phyloP scores from a whole-genome alignment of 2,888 invertebrate species.

The Melipona bicolor region DNA sequence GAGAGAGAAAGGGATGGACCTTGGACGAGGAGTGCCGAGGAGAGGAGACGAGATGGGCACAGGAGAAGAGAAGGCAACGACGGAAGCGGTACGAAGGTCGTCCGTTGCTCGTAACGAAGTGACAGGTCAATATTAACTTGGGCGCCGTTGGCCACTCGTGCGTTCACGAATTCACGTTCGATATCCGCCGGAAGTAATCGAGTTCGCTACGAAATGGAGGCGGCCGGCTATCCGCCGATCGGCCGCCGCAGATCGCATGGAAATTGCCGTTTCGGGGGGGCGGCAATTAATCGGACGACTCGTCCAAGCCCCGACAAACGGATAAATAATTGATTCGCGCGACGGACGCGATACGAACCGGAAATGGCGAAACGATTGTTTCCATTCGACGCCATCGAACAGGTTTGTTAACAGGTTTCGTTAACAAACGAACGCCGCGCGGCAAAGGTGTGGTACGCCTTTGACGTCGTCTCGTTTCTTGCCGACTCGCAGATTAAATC shows the following conservation, averaged over 20 bases:
- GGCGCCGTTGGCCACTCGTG: conserved; percentile 61
- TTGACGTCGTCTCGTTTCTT: conserved; percentile 27
- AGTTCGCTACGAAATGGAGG: conserved; percentile 58
- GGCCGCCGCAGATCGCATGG: conserved; percentile 46
- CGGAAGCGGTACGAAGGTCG: conserved; percentile 71
- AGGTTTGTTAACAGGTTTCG: conserved; percentile 11
- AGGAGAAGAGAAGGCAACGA: conserved; percentile 23
- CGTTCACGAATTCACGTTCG: conserved; percentile 71
- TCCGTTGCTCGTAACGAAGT: conserved; percentile 69
- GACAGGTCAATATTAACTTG: conserved; percentile 77
- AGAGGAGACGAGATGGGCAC: not conserved
- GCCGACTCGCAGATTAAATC: conserved; percentile 15
- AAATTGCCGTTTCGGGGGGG: conserved; percentile 32
- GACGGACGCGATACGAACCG: not conserved
- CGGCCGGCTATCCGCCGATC: conserved; percentile 27
- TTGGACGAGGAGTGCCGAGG: not conserved
- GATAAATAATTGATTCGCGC: conserved; percentile 24
- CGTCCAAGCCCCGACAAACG: conserved; percentile 23
- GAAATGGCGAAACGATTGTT: conserved; percentile 6
- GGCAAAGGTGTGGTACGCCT: conserved; percentile 14
- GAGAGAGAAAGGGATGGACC: not conserved
- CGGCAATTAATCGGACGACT: conserved; percentile 43
- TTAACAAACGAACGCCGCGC: not conserved
- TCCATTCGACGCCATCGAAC: not conserved
- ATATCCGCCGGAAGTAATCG: conserved; percentile 80